Percentiles rank a stretch among this genome's conserved stretches.
phyloP scores from a whole-genome alignment of 2,797 vertebrate genomes.

The Capromys pilorides region DNA sequence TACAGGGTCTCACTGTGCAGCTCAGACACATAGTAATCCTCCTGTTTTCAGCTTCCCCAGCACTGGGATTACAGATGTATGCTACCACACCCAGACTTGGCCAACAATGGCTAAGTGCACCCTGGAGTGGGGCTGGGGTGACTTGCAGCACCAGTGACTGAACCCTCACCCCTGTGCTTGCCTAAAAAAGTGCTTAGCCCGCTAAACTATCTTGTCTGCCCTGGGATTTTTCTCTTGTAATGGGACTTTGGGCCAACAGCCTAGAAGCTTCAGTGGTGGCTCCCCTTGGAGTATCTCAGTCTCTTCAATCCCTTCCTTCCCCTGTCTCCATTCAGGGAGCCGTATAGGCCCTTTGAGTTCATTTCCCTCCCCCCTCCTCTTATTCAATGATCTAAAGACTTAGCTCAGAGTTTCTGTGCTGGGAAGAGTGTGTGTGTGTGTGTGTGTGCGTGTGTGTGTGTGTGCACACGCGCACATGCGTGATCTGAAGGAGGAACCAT shows the following conservation, averaged over 20 bases:
- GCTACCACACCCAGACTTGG: no score
- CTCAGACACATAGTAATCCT: no score
- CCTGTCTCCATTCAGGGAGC: background rate
- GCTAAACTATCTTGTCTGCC: no score
- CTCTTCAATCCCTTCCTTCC: background rate
- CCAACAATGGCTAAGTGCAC: no score
- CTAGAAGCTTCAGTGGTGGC: background rate
- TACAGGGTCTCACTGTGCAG: no score
- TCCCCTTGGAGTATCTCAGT: background rate
- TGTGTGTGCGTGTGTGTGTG: no score
- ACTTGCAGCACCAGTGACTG: no score
- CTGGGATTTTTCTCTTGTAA: background rate
- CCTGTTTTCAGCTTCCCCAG: no score
- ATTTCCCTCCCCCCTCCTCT: background rate
- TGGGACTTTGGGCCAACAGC: background rate
- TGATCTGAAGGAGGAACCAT: background rate
- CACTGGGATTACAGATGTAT: no score
- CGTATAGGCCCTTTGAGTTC: background rate
- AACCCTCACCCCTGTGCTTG: no score
- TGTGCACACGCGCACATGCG: background rate
- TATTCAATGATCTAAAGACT: background rate
- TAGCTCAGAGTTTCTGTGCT: background rate
- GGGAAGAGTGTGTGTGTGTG: background rate
- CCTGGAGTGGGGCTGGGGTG: no score
- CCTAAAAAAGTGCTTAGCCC: no score